These are phyloP conservation scores for Panthera leo DNA, from an alignment of 2,113 vertebrate species.

Conservation along the genomic window DNA sequence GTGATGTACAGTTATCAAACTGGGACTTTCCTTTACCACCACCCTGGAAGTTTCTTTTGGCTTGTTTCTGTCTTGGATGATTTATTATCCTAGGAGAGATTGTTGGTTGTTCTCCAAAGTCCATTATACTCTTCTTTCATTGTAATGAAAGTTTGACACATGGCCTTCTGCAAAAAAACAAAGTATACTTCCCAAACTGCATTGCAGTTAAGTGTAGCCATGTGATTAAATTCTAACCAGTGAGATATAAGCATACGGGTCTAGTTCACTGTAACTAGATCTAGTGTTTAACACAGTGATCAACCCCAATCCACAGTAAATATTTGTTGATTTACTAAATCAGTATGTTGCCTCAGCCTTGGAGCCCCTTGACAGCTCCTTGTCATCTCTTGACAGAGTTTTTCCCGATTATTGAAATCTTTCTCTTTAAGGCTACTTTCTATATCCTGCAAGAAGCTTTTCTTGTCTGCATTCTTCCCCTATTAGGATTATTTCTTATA, in stretches of 20 bases:
- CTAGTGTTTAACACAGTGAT: not conserved
- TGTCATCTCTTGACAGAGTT: not conserved
- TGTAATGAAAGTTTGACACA: not conserved
- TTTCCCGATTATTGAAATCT: not conserved
- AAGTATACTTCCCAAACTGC: not conserved
- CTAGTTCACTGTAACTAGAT: not conserved
- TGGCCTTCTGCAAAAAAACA: not conserved
- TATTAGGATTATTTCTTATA: not conserved
- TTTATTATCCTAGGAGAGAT: not conserved
- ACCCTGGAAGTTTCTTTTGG: not conserved
- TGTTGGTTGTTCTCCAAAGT: not conserved
- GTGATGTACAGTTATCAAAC: not conserved
- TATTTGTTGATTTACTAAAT: not conserved
- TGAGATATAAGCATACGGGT: not conserved
- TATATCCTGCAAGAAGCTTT: not conserved
- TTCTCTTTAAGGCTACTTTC: not conserved
- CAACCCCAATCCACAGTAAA: not conserved
- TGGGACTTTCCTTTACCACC: not conserved
- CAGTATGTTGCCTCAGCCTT: not conserved
- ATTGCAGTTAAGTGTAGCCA: not conserved
- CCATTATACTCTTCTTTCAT: not conserved
- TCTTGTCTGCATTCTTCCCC: not conserved
- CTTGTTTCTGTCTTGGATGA: not conserved
- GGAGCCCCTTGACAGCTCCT: not conserved
- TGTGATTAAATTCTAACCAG: not conserved